Conservation (phyloP, 2,113 vertebrate genomes). For the Ellobius talpinus region DNA sequence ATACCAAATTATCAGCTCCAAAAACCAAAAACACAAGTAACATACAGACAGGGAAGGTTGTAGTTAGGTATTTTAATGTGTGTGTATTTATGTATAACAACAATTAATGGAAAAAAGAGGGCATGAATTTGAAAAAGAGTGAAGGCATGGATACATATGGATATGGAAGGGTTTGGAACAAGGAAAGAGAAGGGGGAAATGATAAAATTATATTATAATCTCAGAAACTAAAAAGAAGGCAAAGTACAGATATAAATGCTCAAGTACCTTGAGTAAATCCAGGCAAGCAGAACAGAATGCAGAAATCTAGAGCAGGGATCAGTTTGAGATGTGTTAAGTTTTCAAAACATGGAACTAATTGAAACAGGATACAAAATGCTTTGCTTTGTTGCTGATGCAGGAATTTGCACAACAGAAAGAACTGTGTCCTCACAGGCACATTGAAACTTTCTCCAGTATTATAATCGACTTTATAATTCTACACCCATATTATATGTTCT, state of each 20-base stretch:
- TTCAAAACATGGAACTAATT: neutral
- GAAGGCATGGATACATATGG: neutral
- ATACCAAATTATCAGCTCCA: neutral
- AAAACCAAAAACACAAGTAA: neutral
- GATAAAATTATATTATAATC: neutral
- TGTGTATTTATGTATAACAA: neutral
- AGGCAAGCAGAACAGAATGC: neutral
- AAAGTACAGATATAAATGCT: neutral
- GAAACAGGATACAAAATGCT: neutral
- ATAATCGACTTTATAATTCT: neutral
- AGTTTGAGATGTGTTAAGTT: neutral
- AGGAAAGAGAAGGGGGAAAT: neutral
- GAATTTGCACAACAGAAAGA: neutral
- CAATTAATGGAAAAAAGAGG: neutral
- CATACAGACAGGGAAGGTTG: neutral
- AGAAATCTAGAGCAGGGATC: fast-evolving
- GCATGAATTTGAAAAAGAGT: neutral
- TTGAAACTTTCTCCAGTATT: neutral
- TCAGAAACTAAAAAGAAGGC: neutral
- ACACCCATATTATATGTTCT: neutral
- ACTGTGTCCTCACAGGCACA: neutral
- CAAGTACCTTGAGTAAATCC: neutral
- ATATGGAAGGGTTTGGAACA: neutral
- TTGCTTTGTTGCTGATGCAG: neutral
- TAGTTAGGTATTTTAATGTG: neutral